These are phyloP conservation scores for Perca flavescens DNA, from an alignment of 2,113 vertebrate species.

Conservation along the genomic window DNA sequence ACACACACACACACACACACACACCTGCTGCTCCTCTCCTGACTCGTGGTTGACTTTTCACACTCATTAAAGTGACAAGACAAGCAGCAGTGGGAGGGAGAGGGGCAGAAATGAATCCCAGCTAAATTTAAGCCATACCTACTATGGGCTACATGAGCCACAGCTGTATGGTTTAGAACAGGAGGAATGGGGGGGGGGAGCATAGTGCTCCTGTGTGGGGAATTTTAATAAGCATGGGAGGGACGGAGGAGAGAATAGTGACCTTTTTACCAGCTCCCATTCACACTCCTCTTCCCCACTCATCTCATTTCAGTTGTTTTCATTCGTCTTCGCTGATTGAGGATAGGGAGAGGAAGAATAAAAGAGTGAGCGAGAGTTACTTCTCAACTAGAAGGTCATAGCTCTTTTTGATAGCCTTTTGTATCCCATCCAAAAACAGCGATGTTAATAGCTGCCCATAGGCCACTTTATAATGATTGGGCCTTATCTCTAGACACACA, in stretches of 20 bases:
- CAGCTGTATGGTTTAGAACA: slow-evolving; percentile 27
- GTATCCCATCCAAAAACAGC: slow-evolving; percentile 74
- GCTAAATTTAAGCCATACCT: slow-evolving; percentile 41
- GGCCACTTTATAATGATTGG: slow-evolving; percentile 74
- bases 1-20: too few relatives aligned
- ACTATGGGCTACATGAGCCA: not conserved
- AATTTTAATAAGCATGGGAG: slow-evolving; percentile 57
- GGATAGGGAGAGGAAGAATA: slow-evolving; percentile 35
- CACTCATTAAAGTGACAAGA: slow-evolving; percentile 64
- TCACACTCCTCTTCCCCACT: slow-evolving; percentile 34
- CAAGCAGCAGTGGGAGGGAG: not conserved
- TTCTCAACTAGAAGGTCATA: slow-evolving; percentile 69
- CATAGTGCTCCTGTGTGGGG: not conserved
- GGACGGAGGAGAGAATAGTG: slow-evolving; percentile 49
- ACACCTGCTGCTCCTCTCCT: not conserved
- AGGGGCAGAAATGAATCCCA: slow-evolving; percentile 26
- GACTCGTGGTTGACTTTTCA: slow-evolving; percentile 37
- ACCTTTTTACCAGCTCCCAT: slow-evolving; percentile 68
- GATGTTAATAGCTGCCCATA: slow-evolving; percentile 71
- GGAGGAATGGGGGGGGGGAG: not conserved
- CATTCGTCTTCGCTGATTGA: slow-evolving; percentile 52
- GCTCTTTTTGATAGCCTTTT: slow-evolving; percentile 71
- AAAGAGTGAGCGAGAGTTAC: slow-evolving; percentile 50
- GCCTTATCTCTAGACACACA: slow-evolving; percentile 64
- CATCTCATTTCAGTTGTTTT: slow-evolving; percentile 42